Evolutionary conservation across 1,140 invertebrate genomes (phyloP), one percentile per base, ranked within the genome.

Genomic region (Cydia splendana): DNA sequence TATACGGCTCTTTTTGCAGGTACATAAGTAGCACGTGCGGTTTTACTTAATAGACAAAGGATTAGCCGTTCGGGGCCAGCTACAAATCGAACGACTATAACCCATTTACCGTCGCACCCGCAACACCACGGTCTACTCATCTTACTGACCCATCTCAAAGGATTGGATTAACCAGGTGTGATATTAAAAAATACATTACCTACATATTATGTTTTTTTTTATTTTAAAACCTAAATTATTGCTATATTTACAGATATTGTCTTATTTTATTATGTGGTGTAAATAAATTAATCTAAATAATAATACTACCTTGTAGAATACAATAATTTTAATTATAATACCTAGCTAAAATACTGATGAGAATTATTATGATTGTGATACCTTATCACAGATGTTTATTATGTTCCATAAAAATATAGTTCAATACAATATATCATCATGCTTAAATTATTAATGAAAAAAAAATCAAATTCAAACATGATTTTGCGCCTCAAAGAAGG

Each of bases 191-290:
- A 53, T 51, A 5, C 15, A 18, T n/a, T 53, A 53, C 4, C 18
- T n/a, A 2, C 0, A 3, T 53, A n/a, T n/a, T 0, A 62, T 24
- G 57, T 24, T 0, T 62, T 12, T n/a, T 62, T 62, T 62, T 62
- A 62, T 62, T 62, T 10, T 24, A 24, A 62, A 12, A 62, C 51
- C 51, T 53, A 6, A 53, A 53, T 53, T 62, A 62, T 24, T 62
- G 57, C 57, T 62, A 24, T 62, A 62, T 62, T 62, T 24, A 62
- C 9, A 62, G 20, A 62, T 24, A 62, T 62, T 10, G 57, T 62
- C 57, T 62, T 24, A 62, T 62, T 62, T 24, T 0, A 57, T 57
- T n/a, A 24, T 62, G 9, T 24, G 7, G 20, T n/a, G 20, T 62
- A 24, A 20, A 62, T 62, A 62, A 62, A 62, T 62, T 24, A 24